A percentile compares a stretch with the other conserved stretches of the same genome.
phyloP scores from a whole-genome alignment of 2,113 vertebrate species.

The Melierax canorus region DNA sequence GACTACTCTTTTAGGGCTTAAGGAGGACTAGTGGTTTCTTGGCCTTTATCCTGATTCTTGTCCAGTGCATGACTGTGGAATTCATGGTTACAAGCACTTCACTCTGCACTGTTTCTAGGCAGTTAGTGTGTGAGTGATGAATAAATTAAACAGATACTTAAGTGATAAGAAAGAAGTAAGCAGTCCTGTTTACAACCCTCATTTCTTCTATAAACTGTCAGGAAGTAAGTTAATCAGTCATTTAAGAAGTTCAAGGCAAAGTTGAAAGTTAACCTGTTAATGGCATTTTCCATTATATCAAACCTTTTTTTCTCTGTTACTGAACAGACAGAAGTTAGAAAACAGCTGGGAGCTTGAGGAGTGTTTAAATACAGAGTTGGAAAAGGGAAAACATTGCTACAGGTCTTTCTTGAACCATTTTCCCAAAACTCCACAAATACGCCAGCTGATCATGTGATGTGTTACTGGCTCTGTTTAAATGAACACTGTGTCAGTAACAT shows the following conservation, averaged over 20 bases:
- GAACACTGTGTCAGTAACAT: not conserved
- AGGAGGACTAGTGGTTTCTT: not conserved
- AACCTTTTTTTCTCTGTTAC: not conserved
- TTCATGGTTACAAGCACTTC: conserved; percentile 6
- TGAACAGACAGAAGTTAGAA: not conserved
- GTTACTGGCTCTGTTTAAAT: not conserved
- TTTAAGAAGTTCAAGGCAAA: conserved; percentile 41
- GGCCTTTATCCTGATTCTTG: not conserved
- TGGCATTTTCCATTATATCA: not conserved
- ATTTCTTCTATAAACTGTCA: conserved; percentile 51
- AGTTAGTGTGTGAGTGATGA: conserved; percentile 54
- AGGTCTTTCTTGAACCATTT: not conserved
- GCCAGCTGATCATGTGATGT: not conserved
- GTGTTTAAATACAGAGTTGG: not conserved
- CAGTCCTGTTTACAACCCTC: conserved; percentile 39
- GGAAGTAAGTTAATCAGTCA: conserved; percentile 62
- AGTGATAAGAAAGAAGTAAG: conserved; percentile 51
- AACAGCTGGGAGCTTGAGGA: not conserved
- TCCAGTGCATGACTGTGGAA: not conserved
- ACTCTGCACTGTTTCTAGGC: not conserved
- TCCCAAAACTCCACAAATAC: not conserved
- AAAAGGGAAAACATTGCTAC: not conserved
- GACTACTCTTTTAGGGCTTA: not conserved
- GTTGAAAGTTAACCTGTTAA: conserved; percentile 51
- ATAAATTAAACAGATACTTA: conserved; percentile 68